These are phyloP conservation scores for Schrankia costaestrigalis DNA, from an alignment of 2,888 invertebrate species.

Conservation along the genomic window DNA sequence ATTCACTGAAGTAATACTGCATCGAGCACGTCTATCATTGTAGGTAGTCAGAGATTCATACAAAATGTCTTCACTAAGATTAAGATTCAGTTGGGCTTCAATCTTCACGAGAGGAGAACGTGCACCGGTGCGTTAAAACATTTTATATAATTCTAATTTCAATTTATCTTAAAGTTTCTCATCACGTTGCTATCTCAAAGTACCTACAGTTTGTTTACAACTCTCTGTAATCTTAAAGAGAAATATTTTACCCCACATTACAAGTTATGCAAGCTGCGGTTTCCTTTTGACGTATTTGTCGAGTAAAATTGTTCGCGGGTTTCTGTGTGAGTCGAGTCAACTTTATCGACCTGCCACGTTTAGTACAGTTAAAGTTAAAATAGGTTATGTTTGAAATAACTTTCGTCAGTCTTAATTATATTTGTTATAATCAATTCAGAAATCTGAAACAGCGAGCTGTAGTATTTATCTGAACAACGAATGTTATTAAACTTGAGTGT, in stretches of 20 bases:
- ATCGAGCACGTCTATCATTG: conserved; percentile 26
- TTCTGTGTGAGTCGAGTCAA: conserved; percentile 14
- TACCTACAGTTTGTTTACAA: no score
- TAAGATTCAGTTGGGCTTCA: conserved; percentile 36
- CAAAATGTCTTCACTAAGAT: conserved; percentile 21
- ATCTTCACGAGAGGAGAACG: conserved; percentile 30
- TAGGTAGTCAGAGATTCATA: conserved; percentile 34
- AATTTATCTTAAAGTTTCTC: no score
- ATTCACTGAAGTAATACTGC: conserved; percentile 42
- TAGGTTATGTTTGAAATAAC: conserved; percentile 11
- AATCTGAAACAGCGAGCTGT: conserved; percentile 31
- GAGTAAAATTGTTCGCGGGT: conserved; percentile 13
- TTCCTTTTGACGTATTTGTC: conserved; percentile 3
- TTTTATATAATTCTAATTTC: no score
- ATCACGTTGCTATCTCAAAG: no score
- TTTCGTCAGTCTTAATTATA: conserved; percentile 22
- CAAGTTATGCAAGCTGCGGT: no score
- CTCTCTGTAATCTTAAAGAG: no score
- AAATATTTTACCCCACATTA: no score
- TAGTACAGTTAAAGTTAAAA: conserved; percentile 15
- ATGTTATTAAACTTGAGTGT: conserved; percentile 28
- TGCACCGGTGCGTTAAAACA: conserved; percentile 25
- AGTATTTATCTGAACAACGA: conserved; percentile 8
- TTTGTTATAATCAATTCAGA: conserved; percentile 14
- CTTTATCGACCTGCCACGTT: conserved; percentile 9